Percentiles rank a stretch among this genome's conserved stretches.
Evolutionary conservation across 2,888 invertebrate species (phyloP).

Genomic region (Pemphredon lugubris): DNA sequence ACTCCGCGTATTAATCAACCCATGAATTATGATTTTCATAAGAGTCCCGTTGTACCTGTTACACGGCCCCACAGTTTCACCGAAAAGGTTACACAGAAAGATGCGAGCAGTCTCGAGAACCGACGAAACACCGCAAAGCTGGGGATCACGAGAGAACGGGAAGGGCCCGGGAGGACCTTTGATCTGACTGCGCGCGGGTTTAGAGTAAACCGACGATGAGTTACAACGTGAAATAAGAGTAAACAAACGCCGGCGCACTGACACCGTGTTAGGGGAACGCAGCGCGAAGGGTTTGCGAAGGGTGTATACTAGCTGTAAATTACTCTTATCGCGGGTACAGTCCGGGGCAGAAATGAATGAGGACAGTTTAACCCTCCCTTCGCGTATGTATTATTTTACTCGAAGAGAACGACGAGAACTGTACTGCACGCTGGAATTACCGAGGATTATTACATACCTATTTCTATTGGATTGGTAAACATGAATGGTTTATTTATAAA

Average conservation of each 20-base stretch:
- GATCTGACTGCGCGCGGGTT: conserved; percentile 43
- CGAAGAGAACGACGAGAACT: no score
- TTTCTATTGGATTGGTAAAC: no score
- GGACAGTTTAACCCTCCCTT: no score
- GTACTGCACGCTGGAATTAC: no score
- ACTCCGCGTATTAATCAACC: conserved; percentile 36
- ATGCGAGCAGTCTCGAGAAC: conserved; percentile 29
- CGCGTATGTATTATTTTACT: no score
- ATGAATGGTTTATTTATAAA: no score
- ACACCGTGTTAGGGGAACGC: not conserved
- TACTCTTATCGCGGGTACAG: conserved; percentile 52
- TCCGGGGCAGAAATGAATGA: no score
- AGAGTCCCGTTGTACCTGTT: conserved; percentile 48
- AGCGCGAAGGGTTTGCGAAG: conserved; percentile 20
- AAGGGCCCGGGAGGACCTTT: conserved; percentile 36
- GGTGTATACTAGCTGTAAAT: conserved; percentile 54
- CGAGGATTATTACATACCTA: no score
- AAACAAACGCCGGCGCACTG: conserved; percentile 42
- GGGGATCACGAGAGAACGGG: conserved; percentile 35
- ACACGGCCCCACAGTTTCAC: conserved; percentile 30
- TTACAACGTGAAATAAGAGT: conserved; percentile 52
- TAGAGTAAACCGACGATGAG: conserved; percentile 58
- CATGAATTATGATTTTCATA: conserved; percentile 47
- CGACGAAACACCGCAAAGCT: conserved; percentile 44
- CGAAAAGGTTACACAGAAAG: conserved; percentile 47